Evolutionary conservation across 1,140 invertebrate genomes (phyloP), one percentile per base, ranked within the genome.

Genomic region (Phthorimaea operculella): DNA sequence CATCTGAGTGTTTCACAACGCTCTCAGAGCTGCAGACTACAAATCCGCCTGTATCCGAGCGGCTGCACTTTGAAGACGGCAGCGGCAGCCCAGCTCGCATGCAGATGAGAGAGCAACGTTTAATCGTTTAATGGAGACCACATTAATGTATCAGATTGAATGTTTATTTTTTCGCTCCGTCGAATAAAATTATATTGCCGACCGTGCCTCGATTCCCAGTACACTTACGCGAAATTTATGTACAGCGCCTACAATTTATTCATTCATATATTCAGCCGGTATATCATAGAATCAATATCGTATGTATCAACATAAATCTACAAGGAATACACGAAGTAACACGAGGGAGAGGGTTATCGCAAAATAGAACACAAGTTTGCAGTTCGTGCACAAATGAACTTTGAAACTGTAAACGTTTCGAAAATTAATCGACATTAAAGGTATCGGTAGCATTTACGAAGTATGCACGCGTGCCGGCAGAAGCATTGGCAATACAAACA

Each of bases 61-160:
- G 62, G 70, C 57, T 72, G 67, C 68, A 66, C 70, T 77, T 72
- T 77, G 69, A 72, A 73, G 70, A 68, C 64, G 61, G 61, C 67
- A 61, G n/a, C n/a, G n/a, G 65, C 70, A 65, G 65, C 68, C 11
- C 1, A 39, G 11, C 54, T 68, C 69, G 68, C 71, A 79, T 77
- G 70, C 73, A 77, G 68, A 76, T 76, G 70, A 72, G 67, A 64
- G 66, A 67, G 68, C 66, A 67, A 68, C 68, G 65, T 69, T 79
- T 75, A 76, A 76, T 75, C 72, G 67, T 79, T 73, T 72, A 73
- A 74, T 75, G 73, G 68, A 72, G 68, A 67, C 65, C 64, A 61
- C 65, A 70, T 74, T 76, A 75, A 72, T 66, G 66, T 71, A 75
- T 72, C 70, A 60, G 66, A 72, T 78, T 59, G 60, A 72, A 67